Base-by-base conservation (phyloP, 2,113 vertebrate genomes). In the Nanorana parkeri region DNA sequence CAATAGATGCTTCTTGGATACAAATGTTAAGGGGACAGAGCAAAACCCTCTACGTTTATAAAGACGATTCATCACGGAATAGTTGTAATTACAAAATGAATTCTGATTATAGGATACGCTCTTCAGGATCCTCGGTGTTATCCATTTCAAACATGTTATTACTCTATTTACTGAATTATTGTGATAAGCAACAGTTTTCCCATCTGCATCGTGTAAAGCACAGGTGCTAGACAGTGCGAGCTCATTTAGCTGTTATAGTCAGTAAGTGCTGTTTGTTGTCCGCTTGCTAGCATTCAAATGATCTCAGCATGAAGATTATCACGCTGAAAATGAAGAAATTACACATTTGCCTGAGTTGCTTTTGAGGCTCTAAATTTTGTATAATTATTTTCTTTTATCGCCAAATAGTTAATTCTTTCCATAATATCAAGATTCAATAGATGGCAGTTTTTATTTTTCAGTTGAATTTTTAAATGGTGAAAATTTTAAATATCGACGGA, bases 131-230 rank as follows among this genome's bases (percentile, higher is more conserved):
- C 17, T n/a, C 32, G 52, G 56, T 56, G 68, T 73, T 36, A 56
- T 52, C 64, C 60, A 67, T 75, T 74, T 32, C 29, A 21, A 75
- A 47, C 61, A 54, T 66, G 21, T 66, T 81, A 74, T 79, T 79
- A 47, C 77, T 47, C 68, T 55, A 64, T 81, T 81, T 65, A 74
- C 61, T 65, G 28, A 23, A 13, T 81, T 41, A 60, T 64, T 19
- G 47, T 41, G 68, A 74, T 66, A 74, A 74, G 68, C 79, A 64
- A 56, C 68, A 56, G 64, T 81, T 74, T 26, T 74, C 69, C 79
- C 79, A 81, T 81, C 79, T 81, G 79, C 69, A 26, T 74, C 7
- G 41, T 81, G 58, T 67, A 75, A 67, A 75, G 80, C 80, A 75
- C 80, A 82, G 80, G 80, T 75, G 71, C 63, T 60, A 15, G 28